Evolutionary conservation across 2,113 vertebrate species (phyloP).

Genomic region (Melanerpes formicivorus): DNA sequence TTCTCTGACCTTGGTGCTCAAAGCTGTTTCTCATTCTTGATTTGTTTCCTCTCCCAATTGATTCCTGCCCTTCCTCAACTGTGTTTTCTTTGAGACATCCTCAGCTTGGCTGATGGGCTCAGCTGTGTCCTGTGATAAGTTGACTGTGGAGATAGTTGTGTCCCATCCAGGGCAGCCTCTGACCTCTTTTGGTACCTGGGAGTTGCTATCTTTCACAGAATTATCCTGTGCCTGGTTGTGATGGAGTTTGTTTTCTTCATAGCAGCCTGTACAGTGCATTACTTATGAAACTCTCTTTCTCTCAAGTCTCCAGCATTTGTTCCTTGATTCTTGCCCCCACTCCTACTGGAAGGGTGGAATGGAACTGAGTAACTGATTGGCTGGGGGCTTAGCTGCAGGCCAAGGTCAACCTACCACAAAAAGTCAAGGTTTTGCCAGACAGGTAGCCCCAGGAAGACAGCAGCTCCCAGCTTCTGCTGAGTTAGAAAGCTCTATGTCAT

Average conservation of each 20-base stretch:
- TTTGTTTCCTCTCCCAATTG: background rate
- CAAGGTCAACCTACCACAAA: background rate
- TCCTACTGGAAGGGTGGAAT: too few species aligned
- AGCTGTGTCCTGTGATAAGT: background rate
- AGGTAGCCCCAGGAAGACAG: background rate
- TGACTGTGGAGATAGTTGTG: background rate
- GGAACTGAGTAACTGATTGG: background rate
- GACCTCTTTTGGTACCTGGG: background rate
- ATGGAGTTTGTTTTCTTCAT: background rate
- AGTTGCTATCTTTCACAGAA: background rate
- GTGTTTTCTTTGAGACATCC: background rate
- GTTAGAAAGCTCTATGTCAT: background rate
- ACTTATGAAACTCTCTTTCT: background rate
- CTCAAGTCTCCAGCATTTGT: background rate
- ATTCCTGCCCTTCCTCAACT: background rate
- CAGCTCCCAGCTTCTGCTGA: background rate
- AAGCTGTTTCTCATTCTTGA: background rate
- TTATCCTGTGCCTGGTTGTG: fast-evolving
- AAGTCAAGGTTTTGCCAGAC: background rate
- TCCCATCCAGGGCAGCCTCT: background rate
- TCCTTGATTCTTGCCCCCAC: background rate
- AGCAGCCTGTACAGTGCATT: background rate
- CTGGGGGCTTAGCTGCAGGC: background rate
- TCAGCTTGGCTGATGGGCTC: background rate
- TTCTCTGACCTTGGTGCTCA: background rate